A percentile compares a stretch with the other conserved stretches of the same genome.
These are phyloP conservation scores for Cyclopterus lumpus DNA, from an alignment of 2,797 vertebrate genomes.

Conservation along the genomic window DNA sequence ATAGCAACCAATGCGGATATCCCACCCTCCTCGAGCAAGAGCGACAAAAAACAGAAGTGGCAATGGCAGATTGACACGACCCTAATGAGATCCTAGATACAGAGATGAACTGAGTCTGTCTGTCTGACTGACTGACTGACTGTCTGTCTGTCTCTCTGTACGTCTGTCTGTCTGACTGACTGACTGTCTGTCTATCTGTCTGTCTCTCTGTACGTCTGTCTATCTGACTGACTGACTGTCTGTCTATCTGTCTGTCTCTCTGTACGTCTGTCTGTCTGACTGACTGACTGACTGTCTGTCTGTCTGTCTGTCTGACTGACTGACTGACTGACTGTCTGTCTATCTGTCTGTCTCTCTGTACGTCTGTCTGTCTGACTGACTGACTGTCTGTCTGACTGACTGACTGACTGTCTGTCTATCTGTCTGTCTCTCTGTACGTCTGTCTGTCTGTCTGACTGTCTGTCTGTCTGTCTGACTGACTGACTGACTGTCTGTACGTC, in stretches of 20 bases:
- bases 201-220: conserved; percentile 22
- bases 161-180: not conserved
- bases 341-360: no score
- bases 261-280: conserved; percentile 22
- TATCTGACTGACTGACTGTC: not conserved
- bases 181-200: not conserved
- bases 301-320: no score
- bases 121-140: conserved; percentile 11
- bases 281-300: no score
- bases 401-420: no score
- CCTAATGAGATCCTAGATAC: conserved; percentile 67
- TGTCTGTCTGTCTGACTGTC: no score
- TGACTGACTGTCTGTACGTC: conserved; percentile 20
- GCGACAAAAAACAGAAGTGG: conserved; percentile 72
- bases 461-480: conserved; percentile 1
- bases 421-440: no score
- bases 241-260: not conserved
- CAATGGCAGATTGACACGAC: conserved; percentile 75
- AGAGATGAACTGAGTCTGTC: conserved; percentile 28
- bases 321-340: no score
- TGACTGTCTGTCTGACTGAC: no score
- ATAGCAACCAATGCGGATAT: conserved; percentile 94
- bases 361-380: no score
- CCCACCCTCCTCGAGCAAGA: conserved; percentile 85
- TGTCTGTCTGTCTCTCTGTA: conserved; percentile 3